Percentiles rank a stretch among this genome's conserved stretches.
Evolutionary conservation across 2,888 invertebrate genomes (phyloP).

Genomic region (Andricus curvator): DNA sequence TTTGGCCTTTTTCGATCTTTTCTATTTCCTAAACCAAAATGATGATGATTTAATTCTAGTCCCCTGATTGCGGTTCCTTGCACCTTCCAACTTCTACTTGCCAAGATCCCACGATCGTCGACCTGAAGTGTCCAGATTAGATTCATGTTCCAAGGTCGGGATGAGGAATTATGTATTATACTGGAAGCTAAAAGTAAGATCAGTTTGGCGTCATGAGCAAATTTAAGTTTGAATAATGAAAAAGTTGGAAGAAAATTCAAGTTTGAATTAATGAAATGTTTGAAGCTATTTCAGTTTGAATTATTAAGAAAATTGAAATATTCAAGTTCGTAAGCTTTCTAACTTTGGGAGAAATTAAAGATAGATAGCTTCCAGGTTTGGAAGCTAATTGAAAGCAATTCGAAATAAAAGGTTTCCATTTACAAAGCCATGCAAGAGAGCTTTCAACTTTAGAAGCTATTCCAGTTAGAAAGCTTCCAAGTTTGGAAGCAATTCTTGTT

Average conservation of each 20-base stretch:
- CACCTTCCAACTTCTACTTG: neutral
- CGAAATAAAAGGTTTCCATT: too few relatives aligned
- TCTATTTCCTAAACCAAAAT: neutral
- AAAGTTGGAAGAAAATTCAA: neutral
- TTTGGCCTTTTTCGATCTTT: too few relatives aligned
- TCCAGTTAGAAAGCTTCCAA: neutral
- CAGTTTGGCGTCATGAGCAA: slow-evolving; percentile 48
- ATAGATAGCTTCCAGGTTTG: too few relatives aligned
- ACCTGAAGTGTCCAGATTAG: neutral
- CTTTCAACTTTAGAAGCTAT: neutral
- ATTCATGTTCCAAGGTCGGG: neutral
- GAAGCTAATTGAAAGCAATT: too few relatives aligned
- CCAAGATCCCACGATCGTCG: slow-evolving; percentile 3
- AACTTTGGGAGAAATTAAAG: too few relatives aligned
- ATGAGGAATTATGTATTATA: slow-evolving; percentile 3
- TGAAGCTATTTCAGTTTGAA: neutral
- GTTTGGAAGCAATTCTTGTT: neutral
- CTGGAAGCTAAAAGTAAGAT: slow-evolving; percentile 24
- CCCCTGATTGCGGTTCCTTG: neutral
- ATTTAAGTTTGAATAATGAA: neutral
- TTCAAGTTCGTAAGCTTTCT: neutral
- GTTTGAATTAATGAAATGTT: neutral
- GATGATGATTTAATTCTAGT: neutral
- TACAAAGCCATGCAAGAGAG: too few relatives aligned
- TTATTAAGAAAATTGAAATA: neutral